phyloP scores from a whole-genome alignment of 92 coral and sea anemone genomes.

The Epizoanthus ramosus region DNA sequence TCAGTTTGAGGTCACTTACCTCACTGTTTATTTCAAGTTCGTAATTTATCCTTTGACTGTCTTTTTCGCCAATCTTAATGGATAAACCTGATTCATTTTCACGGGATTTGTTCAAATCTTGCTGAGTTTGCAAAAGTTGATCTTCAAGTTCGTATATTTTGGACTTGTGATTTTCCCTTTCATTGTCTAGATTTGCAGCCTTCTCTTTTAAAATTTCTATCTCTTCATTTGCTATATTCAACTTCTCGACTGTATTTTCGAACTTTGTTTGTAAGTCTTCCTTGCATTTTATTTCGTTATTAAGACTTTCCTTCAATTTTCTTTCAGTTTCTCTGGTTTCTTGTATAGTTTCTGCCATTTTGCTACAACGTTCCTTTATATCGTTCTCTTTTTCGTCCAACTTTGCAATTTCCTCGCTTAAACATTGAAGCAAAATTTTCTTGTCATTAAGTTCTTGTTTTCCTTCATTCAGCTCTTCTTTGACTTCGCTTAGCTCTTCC shows the following conservation, averaged over 20 bases:
- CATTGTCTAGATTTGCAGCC: slow-evolving; percentile 12
- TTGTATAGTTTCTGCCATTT: slow-evolving; percentile 37
- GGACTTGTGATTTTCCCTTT: slow-evolving; percentile 2
- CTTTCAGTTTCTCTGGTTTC: slow-evolving; percentile 37
- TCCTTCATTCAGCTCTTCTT: slow-evolving; percentile 24
- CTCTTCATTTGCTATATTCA: slow-evolving; percentile 48
- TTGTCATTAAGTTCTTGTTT: slow-evolving; percentile 48
- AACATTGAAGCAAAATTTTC: slow-evolving; percentile 38
- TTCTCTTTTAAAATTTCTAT: slow-evolving; percentile 36
- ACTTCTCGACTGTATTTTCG: slow-evolving; percentile 44
- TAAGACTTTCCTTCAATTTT: slow-evolving; percentile 25
- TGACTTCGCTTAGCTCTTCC: slow-evolving; percentile 11
- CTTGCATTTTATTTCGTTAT: slow-evolving; percentile 53
- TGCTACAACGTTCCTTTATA: slow-evolving; percentile 23
- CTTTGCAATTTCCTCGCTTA: slow-evolving; percentile 58
- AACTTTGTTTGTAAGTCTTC: slow-evolving; percentile 56
- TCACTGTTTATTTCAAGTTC: slow-evolving; percentile 8
- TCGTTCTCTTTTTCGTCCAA: slow-evolving; percentile 48
- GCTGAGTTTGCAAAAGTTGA: slow-evolving; percentile 36
- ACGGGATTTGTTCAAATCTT: slow-evolving; percentile 40
- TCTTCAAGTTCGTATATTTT: slow-evolving; percentile 6
- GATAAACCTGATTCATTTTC: slow-evolving; percentile 28
- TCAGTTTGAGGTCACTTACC: not conserved
- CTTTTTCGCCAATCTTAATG: slow-evolving; percentile 1
- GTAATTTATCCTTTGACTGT: not conserved